Evolutionary conservation across 2,888 invertebrate genomes (phyloP).

Genomic region (Palloptera scutellata): DNA sequence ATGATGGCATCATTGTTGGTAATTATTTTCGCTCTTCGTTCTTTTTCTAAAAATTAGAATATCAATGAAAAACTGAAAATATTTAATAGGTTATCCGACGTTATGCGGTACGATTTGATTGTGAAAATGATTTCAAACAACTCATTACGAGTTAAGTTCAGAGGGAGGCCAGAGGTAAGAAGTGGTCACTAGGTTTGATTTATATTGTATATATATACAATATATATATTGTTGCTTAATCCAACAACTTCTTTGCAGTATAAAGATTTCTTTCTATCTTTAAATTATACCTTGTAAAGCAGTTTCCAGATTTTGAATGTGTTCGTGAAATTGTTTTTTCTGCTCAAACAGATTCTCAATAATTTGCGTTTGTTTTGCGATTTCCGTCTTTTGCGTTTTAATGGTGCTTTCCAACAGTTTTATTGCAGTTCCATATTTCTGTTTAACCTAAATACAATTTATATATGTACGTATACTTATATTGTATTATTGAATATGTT

Average conservation of each 20-base stretch:
- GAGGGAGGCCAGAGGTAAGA: too few relatives aligned
- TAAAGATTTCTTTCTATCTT: too few relatives aligned
- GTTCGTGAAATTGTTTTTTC: slow-evolving; percentile 43
- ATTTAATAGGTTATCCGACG: too few relatives aligned
- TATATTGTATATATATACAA: too few relatives aligned
- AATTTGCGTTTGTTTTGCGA: slow-evolving; percentile 43
- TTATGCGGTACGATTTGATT: too few relatives aligned
- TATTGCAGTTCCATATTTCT: slow-evolving; percentile 67
- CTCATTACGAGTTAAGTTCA: too few relatives aligned
- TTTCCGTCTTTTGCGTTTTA: slow-evolving; percentile 43
- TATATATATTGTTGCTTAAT: too few relatives aligned
- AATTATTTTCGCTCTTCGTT: slow-evolving; percentile 34
- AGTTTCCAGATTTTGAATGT: slow-evolving; percentile 45
- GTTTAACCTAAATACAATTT: slow-evolving; percentile 59
- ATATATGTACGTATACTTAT: background rate
- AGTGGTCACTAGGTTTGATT: too few relatives aligned
- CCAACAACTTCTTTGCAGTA: too few relatives aligned
- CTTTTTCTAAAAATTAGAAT: slow-evolving; percentile 35
- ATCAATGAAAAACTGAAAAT: background rate
- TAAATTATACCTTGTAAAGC: slow-evolving; percentile 41
- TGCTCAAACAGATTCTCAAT: slow-evolving; percentile 45
- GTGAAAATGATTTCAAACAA: too few relatives aligned
- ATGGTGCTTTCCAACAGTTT: slow-evolving; percentile 68
- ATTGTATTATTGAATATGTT: background rate
- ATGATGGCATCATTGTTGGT: slow-evolving; percentile 29